Conservation (phyloP, 35 echinoderm and acorn worm species). For the Ptychodera flava region DNA sequence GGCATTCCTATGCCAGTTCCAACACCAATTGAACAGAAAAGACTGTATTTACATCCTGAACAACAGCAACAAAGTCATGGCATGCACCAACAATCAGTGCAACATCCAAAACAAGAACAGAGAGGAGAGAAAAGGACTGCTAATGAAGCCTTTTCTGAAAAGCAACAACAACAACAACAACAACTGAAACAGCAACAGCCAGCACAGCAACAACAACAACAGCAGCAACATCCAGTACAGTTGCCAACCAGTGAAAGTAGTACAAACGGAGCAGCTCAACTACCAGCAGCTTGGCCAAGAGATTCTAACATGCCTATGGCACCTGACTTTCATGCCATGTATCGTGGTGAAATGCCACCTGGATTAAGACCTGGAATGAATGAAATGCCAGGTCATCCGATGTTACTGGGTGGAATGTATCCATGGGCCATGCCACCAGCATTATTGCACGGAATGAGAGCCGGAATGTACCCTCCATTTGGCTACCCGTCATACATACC, state of each 20-base stretch:
- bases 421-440: not conserved
- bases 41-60: not conserved
- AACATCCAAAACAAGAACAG: not conserved
- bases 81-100: not conserved
- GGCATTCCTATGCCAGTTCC: not conserved
- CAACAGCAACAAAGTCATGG: not conserved
- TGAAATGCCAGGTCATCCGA: not conserved
- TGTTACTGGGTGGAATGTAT: not conserved
- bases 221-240: not conserved
- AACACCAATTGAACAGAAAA: not conserved
- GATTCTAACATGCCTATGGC: not conserved
- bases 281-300: not conserved
- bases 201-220: not conserved
- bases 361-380: not conserved
- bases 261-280: not conserved
- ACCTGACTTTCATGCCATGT: not conserved
- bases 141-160: no score
- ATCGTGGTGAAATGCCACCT: not conserved
- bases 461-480: not conserved
- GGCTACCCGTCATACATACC: not conserved
- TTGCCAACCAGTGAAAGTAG: not conserved
- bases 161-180: not conserved
- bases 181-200: not conserved
- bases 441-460: not conserved
- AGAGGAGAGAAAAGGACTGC: no score